phyloP scores from a whole-genome alignment of 2,113 vertebrate species.

The Pycnonotus jocosus region DNA sequence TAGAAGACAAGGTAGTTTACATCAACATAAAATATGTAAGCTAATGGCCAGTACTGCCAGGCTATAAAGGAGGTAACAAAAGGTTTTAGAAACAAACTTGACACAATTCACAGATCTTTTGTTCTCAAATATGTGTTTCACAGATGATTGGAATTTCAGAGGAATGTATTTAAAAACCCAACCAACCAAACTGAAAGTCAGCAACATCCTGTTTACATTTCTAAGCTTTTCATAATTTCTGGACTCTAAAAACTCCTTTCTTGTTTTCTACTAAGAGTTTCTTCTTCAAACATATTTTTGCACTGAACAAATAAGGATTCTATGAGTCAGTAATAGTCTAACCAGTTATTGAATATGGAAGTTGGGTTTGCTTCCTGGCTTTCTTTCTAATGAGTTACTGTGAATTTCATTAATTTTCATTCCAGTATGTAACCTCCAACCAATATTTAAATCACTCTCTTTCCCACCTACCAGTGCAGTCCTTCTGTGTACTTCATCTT shows the following conservation, averaged over 20 bases:
- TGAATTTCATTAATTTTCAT: background rate
- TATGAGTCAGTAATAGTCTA: background rate
- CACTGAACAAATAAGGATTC: background rate
- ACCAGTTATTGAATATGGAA: background rate
- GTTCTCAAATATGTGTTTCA: constrained; percentile 18
- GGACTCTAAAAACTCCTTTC: background rate
- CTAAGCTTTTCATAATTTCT: background rate
- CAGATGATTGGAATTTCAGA: constrained; percentile 53
- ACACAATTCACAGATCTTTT: constrained; percentile 25
- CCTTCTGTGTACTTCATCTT: background rate
- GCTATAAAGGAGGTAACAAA: background rate
- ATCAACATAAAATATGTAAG: constrained; percentile 29
- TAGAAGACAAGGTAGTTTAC: constrained; percentile 27
- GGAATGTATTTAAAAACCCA: constrained; percentile 11
- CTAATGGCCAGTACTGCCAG: background rate
- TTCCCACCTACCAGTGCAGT: background rate
- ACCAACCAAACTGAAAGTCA: background rate
- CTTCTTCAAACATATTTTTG: background rate
- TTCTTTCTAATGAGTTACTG: background rate
- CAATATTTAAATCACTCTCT: background rate
- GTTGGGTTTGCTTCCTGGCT: background rate
- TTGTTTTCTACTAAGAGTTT: background rate
- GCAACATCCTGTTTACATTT: constrained; percentile 28
- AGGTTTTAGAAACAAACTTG: constrained; percentile 20
- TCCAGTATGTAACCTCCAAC: background rate